Percentiles rank a stretch among this genome's conserved stretches.
phyloP scores from a whole-genome alignment of 2,113 vertebrate species.

The Bostrychus sinensis region DNA sequence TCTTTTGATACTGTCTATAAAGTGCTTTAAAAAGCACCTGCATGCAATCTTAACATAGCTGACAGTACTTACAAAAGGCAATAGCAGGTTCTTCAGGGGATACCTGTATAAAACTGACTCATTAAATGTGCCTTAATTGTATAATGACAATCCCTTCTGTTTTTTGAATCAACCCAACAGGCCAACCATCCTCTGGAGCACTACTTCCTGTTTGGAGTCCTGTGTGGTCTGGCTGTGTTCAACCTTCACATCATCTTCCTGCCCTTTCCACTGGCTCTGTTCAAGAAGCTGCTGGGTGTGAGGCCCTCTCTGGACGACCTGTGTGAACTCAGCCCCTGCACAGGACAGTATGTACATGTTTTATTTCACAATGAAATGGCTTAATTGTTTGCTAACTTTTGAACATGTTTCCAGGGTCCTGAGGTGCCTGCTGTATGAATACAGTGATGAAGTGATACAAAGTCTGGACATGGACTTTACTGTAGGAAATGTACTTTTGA shows the following conservation, averaged over 20 bases:
- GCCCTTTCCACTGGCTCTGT: conserved; percentile 76
- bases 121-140: too few species aligned
- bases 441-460: conserved; percentile 55
- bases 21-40: too few species aligned
- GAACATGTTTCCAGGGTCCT: conserved; percentile 66
- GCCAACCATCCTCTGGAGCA: conserved; percentile 18
- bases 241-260: conserved; percentile 57
- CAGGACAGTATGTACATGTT: conserved; percentile 58
- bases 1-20: too few species aligned
- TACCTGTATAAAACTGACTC: too few species aligned
- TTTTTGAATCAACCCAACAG: too few species aligned
- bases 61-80: too few species aligned
- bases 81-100: too few species aligned
- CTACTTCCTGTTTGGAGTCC: conserved; percentile 74
- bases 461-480: conserved; percentile 57
- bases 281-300: conserved; percentile 76
- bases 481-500: conserved; percentile 76
- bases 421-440: conserved; percentile 67
- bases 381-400: too few species aligned
- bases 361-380: too few species aligned
- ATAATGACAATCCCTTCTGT: too few species aligned
- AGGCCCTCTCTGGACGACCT: conserved; percentile 72
- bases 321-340: conserved; percentile 55
- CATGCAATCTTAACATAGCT: too few species aligned
- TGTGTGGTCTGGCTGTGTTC: conserved; percentile 74